phyloP scores from a whole-genome alignment of 2,113 vertebrate genomes.

The Prionailurus bengalensis region DNA sequence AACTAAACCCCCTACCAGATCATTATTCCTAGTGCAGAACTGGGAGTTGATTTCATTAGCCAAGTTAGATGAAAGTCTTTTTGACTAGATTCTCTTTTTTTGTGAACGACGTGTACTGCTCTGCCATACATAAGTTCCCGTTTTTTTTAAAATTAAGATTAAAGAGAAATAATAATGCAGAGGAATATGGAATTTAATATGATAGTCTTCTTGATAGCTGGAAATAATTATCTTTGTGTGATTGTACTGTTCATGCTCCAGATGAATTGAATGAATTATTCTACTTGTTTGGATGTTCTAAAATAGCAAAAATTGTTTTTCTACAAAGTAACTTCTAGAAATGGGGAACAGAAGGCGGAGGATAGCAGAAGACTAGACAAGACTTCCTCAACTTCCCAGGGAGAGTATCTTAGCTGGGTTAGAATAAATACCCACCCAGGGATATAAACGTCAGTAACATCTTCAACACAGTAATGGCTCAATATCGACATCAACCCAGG shows the following conservation, averaged over 20 bases:
- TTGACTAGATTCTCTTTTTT: neutral
- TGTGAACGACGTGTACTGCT: neutral
- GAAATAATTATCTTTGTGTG: conserved; percentile 1
- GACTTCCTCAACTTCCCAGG: neutral
- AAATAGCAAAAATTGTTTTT: conserved; percentile 21
- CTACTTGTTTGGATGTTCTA: neutral
- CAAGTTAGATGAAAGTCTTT: neutral
- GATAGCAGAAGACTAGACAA: neutral
- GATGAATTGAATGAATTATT: neutral
- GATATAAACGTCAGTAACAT: neutral
- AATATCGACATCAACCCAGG: neutral
- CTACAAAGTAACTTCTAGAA: conserved; percentile 42
- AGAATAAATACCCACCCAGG: neutral
- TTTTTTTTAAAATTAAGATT: conserved; percentile 54
- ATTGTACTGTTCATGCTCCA: neutral
- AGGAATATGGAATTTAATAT: conserved; percentile 30
- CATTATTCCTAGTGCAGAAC: neutral
- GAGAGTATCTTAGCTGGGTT: neutral
- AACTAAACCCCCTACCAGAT: neutral
- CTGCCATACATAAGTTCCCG: neutral
- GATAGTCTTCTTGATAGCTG: neutral
- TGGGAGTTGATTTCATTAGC: neutral
- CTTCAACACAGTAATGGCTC: neutral
- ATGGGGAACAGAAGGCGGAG: neutral
- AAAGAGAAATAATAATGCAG: conserved; percentile 52